Conservation (phyloP, 2,888 invertebrate species). For the Neocrepidodera transversa region DNA sequence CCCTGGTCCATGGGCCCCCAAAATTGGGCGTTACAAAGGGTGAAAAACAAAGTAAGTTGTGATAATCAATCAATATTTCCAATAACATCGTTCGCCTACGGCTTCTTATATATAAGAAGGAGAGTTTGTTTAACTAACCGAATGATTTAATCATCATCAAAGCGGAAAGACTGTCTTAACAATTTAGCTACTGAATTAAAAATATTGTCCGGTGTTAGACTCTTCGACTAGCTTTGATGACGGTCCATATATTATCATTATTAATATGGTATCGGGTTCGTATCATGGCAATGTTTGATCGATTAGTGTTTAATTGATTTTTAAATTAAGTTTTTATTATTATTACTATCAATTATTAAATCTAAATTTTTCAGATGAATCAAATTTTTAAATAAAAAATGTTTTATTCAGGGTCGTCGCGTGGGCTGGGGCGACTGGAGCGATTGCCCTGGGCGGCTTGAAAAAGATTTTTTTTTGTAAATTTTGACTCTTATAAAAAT, state of each 20-base stretch:
- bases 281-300: too few species aligned
- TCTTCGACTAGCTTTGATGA: constrained; percentile 1
- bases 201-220: constrained; percentile 37
- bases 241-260: constrained; percentile 3
- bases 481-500: too few species aligned
- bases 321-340: too few species aligned
- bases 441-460: too few species aligned
- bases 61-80: constrained; percentile 62
- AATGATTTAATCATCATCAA: constrained; percentile 60
- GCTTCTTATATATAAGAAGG: constrained; percentile 54
- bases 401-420: too few species aligned
- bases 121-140: constrained; percentile 61
- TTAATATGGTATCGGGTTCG: background rate
- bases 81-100: constrained; percentile 56
- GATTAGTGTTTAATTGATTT: too few species aligned
- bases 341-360: too few species aligned
- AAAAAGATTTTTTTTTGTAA: too few species aligned
- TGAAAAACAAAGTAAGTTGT: constrained; percentile 48
- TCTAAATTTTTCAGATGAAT: too few species aligned
- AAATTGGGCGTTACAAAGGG: constrained; percentile 35
- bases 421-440: too few species aligned
- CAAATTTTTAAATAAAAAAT: too few species aligned
- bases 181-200: constrained; percentile 61
- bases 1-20: constrained; percentile 15
- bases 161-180: constrained; percentile 61